Conservation (phyloP, 2,888 invertebrate species). For the Spicauda simplicius region DNA sequence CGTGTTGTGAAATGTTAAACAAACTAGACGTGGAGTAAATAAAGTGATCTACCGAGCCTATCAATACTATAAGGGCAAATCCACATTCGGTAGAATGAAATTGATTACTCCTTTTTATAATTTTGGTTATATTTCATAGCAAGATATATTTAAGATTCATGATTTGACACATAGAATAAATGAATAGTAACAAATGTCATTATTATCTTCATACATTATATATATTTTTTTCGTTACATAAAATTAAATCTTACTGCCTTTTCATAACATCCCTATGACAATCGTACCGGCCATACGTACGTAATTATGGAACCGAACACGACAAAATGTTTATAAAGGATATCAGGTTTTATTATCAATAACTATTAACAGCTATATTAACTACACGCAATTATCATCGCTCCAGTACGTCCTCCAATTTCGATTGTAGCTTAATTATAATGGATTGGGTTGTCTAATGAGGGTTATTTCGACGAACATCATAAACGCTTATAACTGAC, state of each 20-base stretch:
- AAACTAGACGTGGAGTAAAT: no score
- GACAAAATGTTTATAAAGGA: background rate
- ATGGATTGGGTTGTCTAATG: slow-evolving; percentile 22
- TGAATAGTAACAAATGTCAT: no score
- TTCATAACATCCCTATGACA: background rate
- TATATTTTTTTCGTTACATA: background rate
- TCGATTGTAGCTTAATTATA: slow-evolving; percentile 19
- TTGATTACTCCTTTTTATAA: no score
- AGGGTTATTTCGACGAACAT: slow-evolving; percentile 4
- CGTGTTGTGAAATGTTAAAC: no score
- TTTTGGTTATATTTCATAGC: no score
- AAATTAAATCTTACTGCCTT: background rate
- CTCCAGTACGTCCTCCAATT: slow-evolving; percentile 8
- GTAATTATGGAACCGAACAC: background rate
- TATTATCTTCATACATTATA: no score
- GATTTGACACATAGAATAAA: no score
- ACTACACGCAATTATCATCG: slow-evolving; percentile 7
- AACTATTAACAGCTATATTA: slow-evolving; percentile 1
- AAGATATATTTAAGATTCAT: no score
- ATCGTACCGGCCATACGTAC: background rate
- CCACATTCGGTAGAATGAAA: no score
- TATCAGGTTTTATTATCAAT: background rate
- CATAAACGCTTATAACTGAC: slow-evolving; percentile 3
- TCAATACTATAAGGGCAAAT: no score
- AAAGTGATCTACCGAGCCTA: no score